Evolutionary conservation across 2,888 invertebrate genomes (phyloP).

Genomic region (Microctonus hyperodae): DNA sequence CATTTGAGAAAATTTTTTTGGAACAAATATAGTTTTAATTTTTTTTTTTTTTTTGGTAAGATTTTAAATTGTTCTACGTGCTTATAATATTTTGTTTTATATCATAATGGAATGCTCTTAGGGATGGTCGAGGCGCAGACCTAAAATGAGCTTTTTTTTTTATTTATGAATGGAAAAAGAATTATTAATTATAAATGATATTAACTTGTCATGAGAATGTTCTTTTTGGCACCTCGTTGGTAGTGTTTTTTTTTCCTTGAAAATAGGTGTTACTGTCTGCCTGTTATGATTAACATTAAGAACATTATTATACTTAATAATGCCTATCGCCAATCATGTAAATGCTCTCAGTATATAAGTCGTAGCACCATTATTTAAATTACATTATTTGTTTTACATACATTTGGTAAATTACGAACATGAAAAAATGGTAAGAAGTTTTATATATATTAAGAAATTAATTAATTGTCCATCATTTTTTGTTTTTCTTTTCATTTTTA

Average conservation of each 20-base stretch:
- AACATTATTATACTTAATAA: slow-evolving; percentile 16
- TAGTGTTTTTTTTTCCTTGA: slow-evolving; percentile 23
- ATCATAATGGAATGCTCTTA: slow-evolving; percentile 36
- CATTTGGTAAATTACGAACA: slow-evolving; percentile 38
- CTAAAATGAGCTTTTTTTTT: not conserved
- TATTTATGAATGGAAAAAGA: slow-evolving; percentile 11
- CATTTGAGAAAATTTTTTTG: not conserved
- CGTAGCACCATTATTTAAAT: slow-evolving; percentile 43
- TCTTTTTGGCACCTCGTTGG: slow-evolving; percentile 43
- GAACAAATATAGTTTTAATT: not conserved
- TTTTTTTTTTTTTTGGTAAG: not conserved
- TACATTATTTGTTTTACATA: slow-evolving; percentile 36
- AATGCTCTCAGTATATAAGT: slow-evolving; percentile 31
- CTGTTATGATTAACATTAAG: slow-evolving; percentile 29
- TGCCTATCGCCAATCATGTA: slow-evolving; percentile 17
- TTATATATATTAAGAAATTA: slow-evolving; percentile 24
- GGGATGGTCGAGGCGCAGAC: slow-evolving; percentile 30
- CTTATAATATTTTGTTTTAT: slow-evolving; percentile 17
- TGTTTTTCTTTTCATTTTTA: slow-evolving; percentile 16
- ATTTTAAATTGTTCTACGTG: slow-evolving; percentile 29
- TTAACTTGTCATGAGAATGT: slow-evolving; percentile 32
- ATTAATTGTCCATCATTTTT: slow-evolving; percentile 18
- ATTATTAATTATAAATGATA: slow-evolving; percentile 18
- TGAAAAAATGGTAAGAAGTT: slow-evolving; percentile 35
- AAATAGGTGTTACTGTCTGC: slow-evolving; percentile 35